A percentile compares a stretch with the other conserved stretches of the same genome.
Evolutionary conservation across 2,888 invertebrate species (phyloP).

Genomic region (Lasioglossum morio): DNA sequence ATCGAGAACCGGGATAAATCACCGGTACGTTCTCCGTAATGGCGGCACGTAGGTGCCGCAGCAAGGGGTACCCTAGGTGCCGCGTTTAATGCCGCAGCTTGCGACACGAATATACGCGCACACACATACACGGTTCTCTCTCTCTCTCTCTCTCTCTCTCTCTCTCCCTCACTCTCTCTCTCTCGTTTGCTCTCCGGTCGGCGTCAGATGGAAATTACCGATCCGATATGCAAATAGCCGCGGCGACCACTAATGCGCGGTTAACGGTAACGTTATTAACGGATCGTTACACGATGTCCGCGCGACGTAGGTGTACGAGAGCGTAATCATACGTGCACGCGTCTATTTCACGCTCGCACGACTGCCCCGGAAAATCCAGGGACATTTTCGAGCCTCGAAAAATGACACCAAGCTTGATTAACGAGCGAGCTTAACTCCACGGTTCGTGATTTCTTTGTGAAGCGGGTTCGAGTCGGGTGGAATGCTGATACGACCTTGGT

Average conservation of each 20-base stretch:
- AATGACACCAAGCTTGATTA: slow-evolving; percentile 7
- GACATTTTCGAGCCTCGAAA: slow-evolving; percentile 17
- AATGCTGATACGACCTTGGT: background rate
- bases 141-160: background rate
- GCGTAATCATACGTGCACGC: slow-evolving; percentile 61
- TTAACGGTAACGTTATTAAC: slow-evolving; percentile 80
- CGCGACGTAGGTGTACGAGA: slow-evolving; percentile 60
- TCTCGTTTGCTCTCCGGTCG: slow-evolving; percentile 24
- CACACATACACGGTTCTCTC: slow-evolving; percentile 1
- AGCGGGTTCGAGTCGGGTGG: background rate
- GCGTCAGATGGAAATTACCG: slow-evolving; percentile 77
- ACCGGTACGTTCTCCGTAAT: slow-evolving; percentile 69
- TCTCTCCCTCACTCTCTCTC: background rate
- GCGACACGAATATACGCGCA: background rate
- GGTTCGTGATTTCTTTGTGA: background rate
- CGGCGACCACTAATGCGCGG: slow-evolving; percentile 77
- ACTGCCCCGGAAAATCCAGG: slow-evolving; percentile 22
- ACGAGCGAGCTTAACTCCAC: background rate
- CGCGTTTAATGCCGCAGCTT: slow-evolving; percentile 44
- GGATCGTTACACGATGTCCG: slow-evolving; percentile 74
- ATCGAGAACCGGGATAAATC: slow-evolving; percentile 69
- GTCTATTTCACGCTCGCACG: slow-evolving; percentile 39
- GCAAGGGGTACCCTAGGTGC: slow-evolving; percentile 51
- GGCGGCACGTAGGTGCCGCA: slow-evolving; percentile 59
- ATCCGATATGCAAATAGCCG: slow-evolving; percentile 80